Base-by-base conservation (phyloP, 2,113 vertebrate species). In the Lagopus leucura region DNA sequence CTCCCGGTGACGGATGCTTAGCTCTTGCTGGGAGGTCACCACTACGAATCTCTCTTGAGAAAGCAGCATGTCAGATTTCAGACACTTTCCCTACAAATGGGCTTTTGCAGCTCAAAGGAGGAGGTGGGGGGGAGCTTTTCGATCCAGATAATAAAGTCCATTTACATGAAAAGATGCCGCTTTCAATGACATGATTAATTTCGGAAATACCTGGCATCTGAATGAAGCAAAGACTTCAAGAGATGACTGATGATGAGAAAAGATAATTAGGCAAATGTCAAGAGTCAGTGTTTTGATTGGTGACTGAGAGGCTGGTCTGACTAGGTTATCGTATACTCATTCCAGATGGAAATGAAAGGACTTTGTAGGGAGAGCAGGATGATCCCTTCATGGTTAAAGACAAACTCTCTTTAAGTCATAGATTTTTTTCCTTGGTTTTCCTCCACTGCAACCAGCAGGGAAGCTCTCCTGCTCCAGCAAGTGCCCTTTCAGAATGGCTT, bases 181-280 rank as follows among this genome's bases (percentile, higher is more conserved):
- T 96, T 97, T 97, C 93, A 95, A 97, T 96, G 97, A 97, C 95
- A 96, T 98, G 98, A 98, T 98, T 98, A 98, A 98, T 98, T 97
- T 98, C 67, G 73, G 97, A 98, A 98, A 98, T 98, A 98, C 98
- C 97, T 98, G 98, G 97, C 97, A 97, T 98, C 92, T 97, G 97
- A 98, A 97, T 97, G 98, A 98, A 98, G 94, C 82, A 57, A 81
- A 96, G 97, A 74, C 96, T 97, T 98, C 95, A 95, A 96, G 97
- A 98, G 96, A 96, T 98, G 97, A 98, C 96, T 97, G 97, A 98
- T 97, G 97, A 98, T 95, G 96, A 97, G 96, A 96, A 97, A 95
- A 97, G 97, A 98, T 98, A 98, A 98, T 98, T 98, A 98, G 96
- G 96, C 94, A 97, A 97, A 97, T 97, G 96, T 98, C 97, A 97